Evolutionary conservation across 2,113 vertebrate species (phyloP).

Genomic region (Girardinichthys multiradiatus): DNA sequence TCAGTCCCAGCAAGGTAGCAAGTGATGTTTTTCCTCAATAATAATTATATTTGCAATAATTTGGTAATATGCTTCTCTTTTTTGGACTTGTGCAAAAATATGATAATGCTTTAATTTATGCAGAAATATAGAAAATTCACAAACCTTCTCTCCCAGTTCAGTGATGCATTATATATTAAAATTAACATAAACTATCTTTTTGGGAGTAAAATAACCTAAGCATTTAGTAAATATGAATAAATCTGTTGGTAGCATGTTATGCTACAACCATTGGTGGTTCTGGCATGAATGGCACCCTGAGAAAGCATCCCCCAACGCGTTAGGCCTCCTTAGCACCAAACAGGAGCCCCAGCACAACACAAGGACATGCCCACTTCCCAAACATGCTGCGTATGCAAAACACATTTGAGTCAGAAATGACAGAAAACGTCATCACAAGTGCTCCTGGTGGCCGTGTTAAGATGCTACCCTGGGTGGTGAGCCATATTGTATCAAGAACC

Average conservation of each 20-base stretch:
- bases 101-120: background rate
- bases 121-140: background rate
- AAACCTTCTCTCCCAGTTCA: background rate
- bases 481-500: background rate
- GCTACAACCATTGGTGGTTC: too few relatives aligned
- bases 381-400: too few relatives aligned
- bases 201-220: background rate
- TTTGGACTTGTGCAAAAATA: background rate
- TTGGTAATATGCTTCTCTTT: background rate
- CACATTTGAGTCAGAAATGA: too few relatives aligned
- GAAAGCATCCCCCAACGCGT: too few relatives aligned
- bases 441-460: too few relatives aligned
- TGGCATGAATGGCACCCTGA: too few relatives aligned
- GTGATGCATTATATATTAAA: background rate
- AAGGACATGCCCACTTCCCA: too few relatives aligned
- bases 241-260: background rate
- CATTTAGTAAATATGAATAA: constrained; percentile 1
- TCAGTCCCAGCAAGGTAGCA: too few relatives aligned
- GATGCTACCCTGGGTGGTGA: background rate
- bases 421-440: too few relatives aligned
- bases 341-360: too few relatives aligned
- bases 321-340: too few relatives aligned
- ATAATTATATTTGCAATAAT: background rate
- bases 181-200: background rate
- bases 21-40: too few relatives aligned